Conservation (phyloP, 2,797 vertebrate species). For the Mus caroli region DNA sequence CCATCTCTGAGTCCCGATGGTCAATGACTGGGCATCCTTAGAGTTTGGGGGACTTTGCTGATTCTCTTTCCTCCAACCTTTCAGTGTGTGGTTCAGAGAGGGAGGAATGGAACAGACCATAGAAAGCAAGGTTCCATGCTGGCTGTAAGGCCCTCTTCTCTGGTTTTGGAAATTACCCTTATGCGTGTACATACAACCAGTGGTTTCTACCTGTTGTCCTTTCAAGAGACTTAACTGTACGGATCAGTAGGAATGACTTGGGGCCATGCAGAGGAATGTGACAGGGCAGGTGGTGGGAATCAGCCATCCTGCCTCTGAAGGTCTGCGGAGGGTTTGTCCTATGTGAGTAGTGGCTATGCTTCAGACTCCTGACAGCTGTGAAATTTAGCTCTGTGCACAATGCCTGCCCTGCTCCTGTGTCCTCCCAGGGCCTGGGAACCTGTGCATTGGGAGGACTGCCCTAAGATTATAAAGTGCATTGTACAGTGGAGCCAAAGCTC, state of each 20-base stretch:
- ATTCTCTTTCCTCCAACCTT: neutral
- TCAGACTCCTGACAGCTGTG: slow-evolving; percentile 30
- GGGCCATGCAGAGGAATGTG: neutral
- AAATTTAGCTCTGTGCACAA: slow-evolving; percentile 30
- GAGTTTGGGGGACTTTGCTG: too few relatives aligned
- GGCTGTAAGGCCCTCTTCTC: neutral
- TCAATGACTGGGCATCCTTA: neutral
- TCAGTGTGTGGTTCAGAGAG: neutral
- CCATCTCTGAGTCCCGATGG: neutral
- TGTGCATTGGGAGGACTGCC: neutral
- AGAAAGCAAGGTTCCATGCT: neutral
- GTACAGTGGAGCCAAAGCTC: slow-evolving; percentile 37
- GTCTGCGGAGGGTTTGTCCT: neutral
- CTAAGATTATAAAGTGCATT: slow-evolving; percentile 57
- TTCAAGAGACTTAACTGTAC: neutral
- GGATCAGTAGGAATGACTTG: neutral
- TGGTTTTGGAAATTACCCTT: slow-evolving; percentile 17
- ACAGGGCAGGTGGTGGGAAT: neutral
- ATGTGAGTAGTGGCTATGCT: neutral
- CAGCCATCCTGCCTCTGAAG: neutral
- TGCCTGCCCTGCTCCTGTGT: slow-evolving; percentile 62
- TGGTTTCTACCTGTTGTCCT: slow-evolving; percentile 2
- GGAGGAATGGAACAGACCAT: neutral
- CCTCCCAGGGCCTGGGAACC: slow-evolving; percentile 3
- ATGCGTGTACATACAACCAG: neutral